A percentile compares a stretch with the other conserved stretches of the same genome.
Evolutionary conservation across 2,888 invertebrate species (phyloP).

Genomic region (Cerceris rybyensis): DNA sequence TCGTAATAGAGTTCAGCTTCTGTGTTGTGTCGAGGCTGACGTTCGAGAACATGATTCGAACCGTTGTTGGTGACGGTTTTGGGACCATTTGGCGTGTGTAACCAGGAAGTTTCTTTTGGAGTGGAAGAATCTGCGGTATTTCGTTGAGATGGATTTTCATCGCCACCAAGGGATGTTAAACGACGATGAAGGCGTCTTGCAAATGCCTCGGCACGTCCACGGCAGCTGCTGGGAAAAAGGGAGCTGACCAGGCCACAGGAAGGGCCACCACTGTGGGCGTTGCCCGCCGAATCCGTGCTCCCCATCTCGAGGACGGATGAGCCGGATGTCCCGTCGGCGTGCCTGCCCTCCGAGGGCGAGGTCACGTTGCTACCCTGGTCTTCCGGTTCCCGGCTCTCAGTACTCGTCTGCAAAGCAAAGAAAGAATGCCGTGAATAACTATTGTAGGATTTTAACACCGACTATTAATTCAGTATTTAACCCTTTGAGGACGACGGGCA

Average conservation of each 20-base stretch:
- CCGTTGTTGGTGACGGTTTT: slow-evolving; percentile 67
- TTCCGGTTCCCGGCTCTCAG: slow-evolving; percentile 57
- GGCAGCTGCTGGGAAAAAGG: slow-evolving; percentile 86
- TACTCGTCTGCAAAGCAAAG: slow-evolving; percentile 55
- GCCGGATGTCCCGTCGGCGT: slow-evolving; percentile 47
- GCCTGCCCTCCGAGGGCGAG: slow-evolving; percentile 58
- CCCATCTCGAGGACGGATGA: slow-evolving; percentile 69
- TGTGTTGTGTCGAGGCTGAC: slow-evolving; percentile 82
- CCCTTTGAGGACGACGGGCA: too few relatives aligned
- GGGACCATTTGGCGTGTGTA: slow-evolving; percentile 65
- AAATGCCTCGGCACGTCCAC: slow-evolving; percentile 91
- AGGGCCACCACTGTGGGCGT: slow-evolving; percentile 75
- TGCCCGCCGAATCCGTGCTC: slow-evolving; percentile 79
- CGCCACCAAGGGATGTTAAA: slow-evolving; percentile 87
- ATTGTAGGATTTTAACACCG: too few relatives aligned
- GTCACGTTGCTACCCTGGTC: slow-evolving; percentile 53
- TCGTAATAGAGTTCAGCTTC: slow-evolving; percentile 78
- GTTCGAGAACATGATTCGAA: slow-evolving; percentile 76
- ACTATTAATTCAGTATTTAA: too few relatives aligned
- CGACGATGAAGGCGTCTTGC: slow-evolving; percentile 90
- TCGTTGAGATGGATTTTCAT: slow-evolving; percentile 71
- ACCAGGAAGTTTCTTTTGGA: slow-evolving; percentile 73
- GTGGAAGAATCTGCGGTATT: slow-evolving; percentile 67
- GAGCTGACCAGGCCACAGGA: slow-evolving; percentile 77
- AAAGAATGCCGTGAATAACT: not conserved